Conservation (phyloP, 2,888 invertebrate species). For the Acanthosepion lycidas region DNA sequence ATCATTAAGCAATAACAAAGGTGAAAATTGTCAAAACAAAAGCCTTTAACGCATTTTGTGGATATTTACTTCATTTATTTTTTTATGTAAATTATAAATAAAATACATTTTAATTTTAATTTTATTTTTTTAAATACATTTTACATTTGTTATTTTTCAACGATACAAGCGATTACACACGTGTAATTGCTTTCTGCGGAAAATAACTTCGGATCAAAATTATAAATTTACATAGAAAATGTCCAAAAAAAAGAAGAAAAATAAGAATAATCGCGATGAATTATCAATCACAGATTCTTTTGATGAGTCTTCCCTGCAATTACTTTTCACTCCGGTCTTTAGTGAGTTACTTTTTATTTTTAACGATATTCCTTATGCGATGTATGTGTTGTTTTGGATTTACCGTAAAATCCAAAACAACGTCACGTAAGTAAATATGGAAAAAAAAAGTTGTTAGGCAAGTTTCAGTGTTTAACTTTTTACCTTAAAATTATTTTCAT, state of each 20-base stretch:
- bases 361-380: too few species aligned
- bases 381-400: too few species aligned
- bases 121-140: neutral
- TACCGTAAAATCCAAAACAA: too few species aligned
- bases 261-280: neutral
- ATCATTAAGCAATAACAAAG: neutral
- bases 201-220: neutral
- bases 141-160: neutral
- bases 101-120: neutral
- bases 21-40: neutral
- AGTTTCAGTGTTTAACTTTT: too few species aligned
- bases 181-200: neutral
- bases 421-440: too few species aligned
- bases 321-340: conserved; percentile 35
- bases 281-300: neutral
- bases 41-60: neutral
- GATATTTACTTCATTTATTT: neutral
- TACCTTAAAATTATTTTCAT: too few species aligned
- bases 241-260: neutral
- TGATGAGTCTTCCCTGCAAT: neutral
- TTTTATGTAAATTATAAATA: too few species aligned
- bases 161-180: neutral
- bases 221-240: neutral
- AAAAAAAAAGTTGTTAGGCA: too few species aligned
- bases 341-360: neutral